Evolutionary conservation across 2,797 vertebrate genomes (phyloP), one percentile per base, ranked within the genome.

Genomic region (Pelochelys cantorii): DNA sequence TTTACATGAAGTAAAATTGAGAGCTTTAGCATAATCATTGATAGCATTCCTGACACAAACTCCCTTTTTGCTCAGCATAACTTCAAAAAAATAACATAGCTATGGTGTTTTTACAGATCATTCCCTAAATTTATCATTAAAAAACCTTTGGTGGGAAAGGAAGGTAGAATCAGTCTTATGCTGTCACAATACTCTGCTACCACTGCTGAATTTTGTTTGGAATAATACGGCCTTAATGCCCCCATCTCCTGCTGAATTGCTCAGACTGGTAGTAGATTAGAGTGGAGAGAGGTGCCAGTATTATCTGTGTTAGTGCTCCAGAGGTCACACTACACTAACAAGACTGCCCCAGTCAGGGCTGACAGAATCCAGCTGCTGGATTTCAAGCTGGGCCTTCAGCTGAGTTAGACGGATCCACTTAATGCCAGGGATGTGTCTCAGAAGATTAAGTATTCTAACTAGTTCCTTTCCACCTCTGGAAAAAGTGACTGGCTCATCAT

Each of bases 291-390:
- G 99, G 99, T 99, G 99, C 99, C 99, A 98, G 98, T 98, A 98
- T 99, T 99, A 99, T 99, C 99, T 99, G 98, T 97, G 97, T 97
- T 96, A 98, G 98, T 98, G 98, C 98, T 98, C 98, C 98, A 97
- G 98, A 98, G 99, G 99, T 99, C 99, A 98, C 97, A 97, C 98
- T 99, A 98, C 97, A 99, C 98, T 99, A 99, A 99, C 98, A 99
- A 98, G 98, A 98, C 98, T 90, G 98, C 98, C 98, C 98, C 98
- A 98, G 98, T 98, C 98, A 98, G 95, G 96, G 97, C 95, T 99
- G 99, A 99, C 98, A 98, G 97, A 98, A 97, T 98, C 98, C 99
- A 99, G 99, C 99, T 99, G 99, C 90, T 96, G 94, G 0, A 68
- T 88, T 87, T 82, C 94, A 93, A 87, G 54, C 42, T 54, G 54